These are phyloP conservation scores for Drosophila baimaii DNA, from an alignment of 1,140 invertebrate genomes.

Conservation along the genomic window DNA sequence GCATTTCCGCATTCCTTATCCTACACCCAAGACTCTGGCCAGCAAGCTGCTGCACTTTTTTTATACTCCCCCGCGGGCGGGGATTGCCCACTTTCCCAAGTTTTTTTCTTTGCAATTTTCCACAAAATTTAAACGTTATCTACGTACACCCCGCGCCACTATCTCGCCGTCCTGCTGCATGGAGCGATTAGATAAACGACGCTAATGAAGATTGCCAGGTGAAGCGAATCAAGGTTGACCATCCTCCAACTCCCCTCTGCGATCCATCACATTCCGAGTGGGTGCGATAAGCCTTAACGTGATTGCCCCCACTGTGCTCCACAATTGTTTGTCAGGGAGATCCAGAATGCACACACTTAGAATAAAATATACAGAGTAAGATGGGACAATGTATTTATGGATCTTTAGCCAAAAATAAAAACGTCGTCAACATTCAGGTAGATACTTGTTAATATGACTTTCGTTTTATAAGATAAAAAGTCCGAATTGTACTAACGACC, in stretches of 20 bases:
- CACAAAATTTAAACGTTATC: constrained; percentile 37
- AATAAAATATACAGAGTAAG: neutral
- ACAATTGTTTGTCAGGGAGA: constrained; percentile 16
- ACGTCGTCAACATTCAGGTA: neutral
- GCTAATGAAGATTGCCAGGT: constrained; percentile 69
- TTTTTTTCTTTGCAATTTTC: constrained; percentile 26
- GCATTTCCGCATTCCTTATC: constrained; percentile 43
- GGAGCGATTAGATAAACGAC: constrained; percentile 76
- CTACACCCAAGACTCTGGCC: constrained; percentile 2
- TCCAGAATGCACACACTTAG: constrained; percentile 1
- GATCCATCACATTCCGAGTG: constrained; percentile 44
- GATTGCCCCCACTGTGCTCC: constrained; percentile 46
- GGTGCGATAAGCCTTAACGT: constrained; percentile 48
- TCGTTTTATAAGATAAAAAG: no score
- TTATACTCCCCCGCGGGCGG: neutral
- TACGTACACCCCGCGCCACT: neutral
- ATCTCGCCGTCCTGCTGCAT: no score
- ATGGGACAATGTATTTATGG: no score
- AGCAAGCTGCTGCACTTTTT: constrained; percentile 28
- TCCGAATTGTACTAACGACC: no score
- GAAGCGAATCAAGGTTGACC: constrained; percentile 66
- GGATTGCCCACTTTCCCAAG: neutral
- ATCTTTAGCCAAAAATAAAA: neutral
- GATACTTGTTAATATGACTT: neutral
- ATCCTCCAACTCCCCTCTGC: constrained; percentile 1